phyloP scores from a whole-genome alignment of 2,888 invertebrate species.

The Rhamphomyia laevipes region DNA sequence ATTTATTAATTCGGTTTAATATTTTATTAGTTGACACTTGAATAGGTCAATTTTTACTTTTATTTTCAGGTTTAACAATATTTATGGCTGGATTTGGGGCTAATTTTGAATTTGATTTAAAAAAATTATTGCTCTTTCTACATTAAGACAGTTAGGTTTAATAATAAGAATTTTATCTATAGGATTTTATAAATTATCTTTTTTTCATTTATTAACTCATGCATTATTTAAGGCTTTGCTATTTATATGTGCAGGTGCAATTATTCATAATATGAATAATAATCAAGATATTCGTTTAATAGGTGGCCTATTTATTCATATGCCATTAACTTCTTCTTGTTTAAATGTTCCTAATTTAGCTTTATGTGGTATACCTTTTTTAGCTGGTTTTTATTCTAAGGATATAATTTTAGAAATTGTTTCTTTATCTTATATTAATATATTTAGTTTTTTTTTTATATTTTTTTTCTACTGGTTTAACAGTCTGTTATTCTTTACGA shows the following conservation, averaged over 20 bases:
- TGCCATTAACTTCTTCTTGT: conserved; percentile 44
- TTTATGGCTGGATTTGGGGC: conserved; percentile 48
- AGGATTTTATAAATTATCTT: conserved; percentile 44
- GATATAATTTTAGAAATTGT: conserved; percentile 49
- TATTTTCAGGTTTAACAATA: conserved; percentile 47
- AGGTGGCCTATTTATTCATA: conserved; percentile 39
- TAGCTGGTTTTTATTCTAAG: conserved; percentile 53
- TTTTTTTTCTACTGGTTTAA: conserved; percentile 44
- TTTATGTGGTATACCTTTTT: conserved; percentile 52
- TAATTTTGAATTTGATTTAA: conserved; percentile 56
- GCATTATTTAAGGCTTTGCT: conserved; percentile 65
- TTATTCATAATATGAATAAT: conserved; percentile 53
- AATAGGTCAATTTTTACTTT: no score
- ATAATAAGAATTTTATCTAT: conserved; percentile 55
- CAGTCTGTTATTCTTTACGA: conserved; percentile 45
- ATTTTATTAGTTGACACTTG: no score
- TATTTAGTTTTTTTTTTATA: conserved; percentile 45
- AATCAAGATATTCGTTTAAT: conserved; percentile 57
- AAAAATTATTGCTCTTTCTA: conserved; percentile 71
- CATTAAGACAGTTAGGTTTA: conserved; percentile 61
- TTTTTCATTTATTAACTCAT: conserved; percentile 62
- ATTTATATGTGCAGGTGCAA: conserved; percentile 57
- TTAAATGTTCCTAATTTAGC: conserved; percentile 48
- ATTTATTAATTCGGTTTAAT: no score
- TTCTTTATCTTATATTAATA: no score